Conservation (phyloP, 2,888 invertebrate species). For the Bembecia ichneumoniformis region DNA sequence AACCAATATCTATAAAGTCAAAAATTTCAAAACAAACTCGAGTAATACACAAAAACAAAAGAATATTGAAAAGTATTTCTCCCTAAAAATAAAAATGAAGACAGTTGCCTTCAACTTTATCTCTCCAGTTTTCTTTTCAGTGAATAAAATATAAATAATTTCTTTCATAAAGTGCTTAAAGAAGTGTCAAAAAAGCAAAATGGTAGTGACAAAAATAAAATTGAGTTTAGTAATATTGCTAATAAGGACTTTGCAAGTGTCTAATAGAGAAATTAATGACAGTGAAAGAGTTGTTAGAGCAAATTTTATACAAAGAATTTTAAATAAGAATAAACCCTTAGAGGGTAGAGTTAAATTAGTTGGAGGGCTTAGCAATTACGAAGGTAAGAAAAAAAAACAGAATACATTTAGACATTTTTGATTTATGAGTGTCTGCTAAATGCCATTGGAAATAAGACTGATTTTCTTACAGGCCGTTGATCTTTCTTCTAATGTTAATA, state of each 20-base stretch:
- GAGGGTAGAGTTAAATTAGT: constrained; percentile 82
- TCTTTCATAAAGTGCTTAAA: no score
- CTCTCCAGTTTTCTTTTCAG: no score
- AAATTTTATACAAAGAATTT: constrained; percentile 76
- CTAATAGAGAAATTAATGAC: constrained; percentile 41
- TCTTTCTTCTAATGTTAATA: no score
- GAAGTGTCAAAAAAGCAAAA: neutral
- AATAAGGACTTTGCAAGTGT: constrained; percentile 20
- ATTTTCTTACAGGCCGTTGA: no score
- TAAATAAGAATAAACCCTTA: constrained; percentile 78
- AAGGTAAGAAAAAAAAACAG: constrained; percentile 73
- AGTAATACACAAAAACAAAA: no score
- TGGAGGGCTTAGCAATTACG: constrained; percentile 78
- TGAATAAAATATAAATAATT: no score
- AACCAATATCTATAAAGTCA: no score
- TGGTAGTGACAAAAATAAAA: neutral
- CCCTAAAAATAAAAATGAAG: no score
- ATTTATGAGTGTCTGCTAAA: neutral
- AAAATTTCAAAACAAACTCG: no score
- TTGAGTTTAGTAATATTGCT: constrained; percentile 14
- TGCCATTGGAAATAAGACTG: no score
- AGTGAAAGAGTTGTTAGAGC: constrained; percentile 57
- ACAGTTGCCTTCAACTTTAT: no score
- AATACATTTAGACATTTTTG: constrained; percentile 2
- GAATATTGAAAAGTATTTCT: no score